Percentiles rank a stretch among this genome's conserved stretches.
Conservation (phyloP, 2,113 vertebrate species). For the Dermatemys mawii region DNA sequence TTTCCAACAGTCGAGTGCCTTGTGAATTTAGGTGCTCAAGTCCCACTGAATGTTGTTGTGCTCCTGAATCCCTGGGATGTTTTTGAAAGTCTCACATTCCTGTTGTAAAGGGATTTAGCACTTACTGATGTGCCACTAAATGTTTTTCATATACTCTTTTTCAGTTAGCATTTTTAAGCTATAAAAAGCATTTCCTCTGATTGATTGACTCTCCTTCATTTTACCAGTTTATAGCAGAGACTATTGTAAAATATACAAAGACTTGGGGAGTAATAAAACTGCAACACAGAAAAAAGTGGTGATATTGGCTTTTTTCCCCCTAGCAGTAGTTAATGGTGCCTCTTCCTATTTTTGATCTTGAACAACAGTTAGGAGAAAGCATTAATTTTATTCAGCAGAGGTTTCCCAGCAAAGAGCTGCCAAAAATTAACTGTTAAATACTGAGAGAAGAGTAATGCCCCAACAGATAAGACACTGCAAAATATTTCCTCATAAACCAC, state of each 20-base stretch:
- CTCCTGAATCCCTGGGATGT: not conserved
- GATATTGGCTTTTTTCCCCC: not conserved
- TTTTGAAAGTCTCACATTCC: not conserved
- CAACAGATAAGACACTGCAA: slow-evolving; percentile 10
- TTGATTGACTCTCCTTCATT: not conserved
- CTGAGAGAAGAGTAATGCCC: slow-evolving; percentile 26
- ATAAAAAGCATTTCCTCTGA: not conserved
- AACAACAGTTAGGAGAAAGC: not conserved
- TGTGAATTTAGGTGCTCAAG: not conserved
- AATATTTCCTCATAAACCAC: not conserved
- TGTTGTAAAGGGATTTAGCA: not conserved
- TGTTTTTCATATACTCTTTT: not conserved
- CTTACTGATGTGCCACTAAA: not conserved
- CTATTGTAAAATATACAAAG: not conserved
- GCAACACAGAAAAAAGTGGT: not conserved
- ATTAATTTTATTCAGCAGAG: too few relatives aligned
- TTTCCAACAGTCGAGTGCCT: not conserved
- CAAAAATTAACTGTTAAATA: slow-evolving; percentile 15
- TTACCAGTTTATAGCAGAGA: not conserved
- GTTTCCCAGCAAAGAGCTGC: too few relatives aligned
- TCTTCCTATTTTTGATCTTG: slow-evolving; percentile 14
- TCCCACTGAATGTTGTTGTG: not conserved
- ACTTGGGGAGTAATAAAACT: not conserved
- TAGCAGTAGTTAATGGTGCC: not conserved
- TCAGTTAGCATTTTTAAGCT: not conserved